Base-by-base conservation (phyloP, 2,888 invertebrate species). In the Pandemis corylana region DNA sequence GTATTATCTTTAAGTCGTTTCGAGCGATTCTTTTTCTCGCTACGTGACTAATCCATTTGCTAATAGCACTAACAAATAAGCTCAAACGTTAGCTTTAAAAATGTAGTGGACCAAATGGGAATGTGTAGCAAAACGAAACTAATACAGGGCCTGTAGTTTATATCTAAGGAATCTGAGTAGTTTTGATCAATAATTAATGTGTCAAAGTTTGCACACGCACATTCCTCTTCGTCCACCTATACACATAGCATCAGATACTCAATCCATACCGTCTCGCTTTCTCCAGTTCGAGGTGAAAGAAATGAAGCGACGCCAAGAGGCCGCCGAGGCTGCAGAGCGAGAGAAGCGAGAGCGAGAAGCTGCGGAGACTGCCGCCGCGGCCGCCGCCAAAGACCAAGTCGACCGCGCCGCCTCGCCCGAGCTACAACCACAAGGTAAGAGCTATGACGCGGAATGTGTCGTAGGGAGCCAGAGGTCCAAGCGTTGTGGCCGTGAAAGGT, bases 201-300 rank as follows among this genome's bases (percentile, higher is more conserved):
- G 10, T 44, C 7, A 44, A 7, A 41, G 13, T 10, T 63, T 44
- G 28, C 28, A 7, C 15, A 9, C 13, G 51, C 20, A 51, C 42
- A 46, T 59, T 59, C 59, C 59, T 12, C 28, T 28, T 56, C 15
- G n/a, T 13, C 36, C 28, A 20, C 10, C n/a, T 15, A 44, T 41
- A 41, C 5, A 5, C 56, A 3, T 12, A 15, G 28, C 13, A 46
- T 7, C 53, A 68, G 4, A 36, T 4, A 6, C 13, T 7, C 36
- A n/a, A 46, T 2, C 53, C 36, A 12, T 5, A 6, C 36, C 36
- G 0, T 15, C 49, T n/a, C 41, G 91, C 28, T 13, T 20, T 51
- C 46, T 91, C 28, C 92, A 99, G 99, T 99, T 98, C 95, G 99
- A 99, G 96, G 96, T 99, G 95, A 98, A 98, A 94, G 99, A 99